Base-by-base conservation (phyloP, 2,797 vertebrate species). In the Chromis chromis region DNA sequence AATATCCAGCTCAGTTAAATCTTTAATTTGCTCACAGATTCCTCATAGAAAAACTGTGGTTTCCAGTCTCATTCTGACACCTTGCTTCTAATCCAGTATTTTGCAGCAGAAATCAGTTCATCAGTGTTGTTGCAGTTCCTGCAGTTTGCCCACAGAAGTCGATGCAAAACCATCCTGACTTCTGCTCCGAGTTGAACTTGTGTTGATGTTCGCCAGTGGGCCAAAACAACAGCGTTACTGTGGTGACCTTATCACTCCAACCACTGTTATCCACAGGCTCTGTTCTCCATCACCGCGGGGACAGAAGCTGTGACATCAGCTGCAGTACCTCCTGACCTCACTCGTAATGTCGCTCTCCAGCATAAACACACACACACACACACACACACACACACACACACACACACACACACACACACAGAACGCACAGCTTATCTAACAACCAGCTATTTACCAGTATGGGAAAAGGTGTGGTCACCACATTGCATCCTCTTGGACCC, bases 231-330 rank as follows among this genome's bases (percentile, higher is more conserved):
- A 17, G 49, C 1, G 50, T 79, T 56, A 0, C 88, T 60, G 49
- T 17, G 71, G 85, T 42, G 60, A 89, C 84, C 71, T 85, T 91
- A 92, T 92, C 92, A 67, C 52, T 14, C 7, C 13, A 5, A 22
- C 73, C 55, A 1, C 64, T n/a, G 36, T 66, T 73, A 76, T 81
- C 76, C 48, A 27, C 19, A 0, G 21, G 14, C 77, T 83, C 89
- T 90, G 84, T 33, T 84, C 79, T 83, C 69, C 65, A 66, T 89
- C 78, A 78, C 24, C 1, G 25, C 27, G 65, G 50, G 53, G 65
- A 73, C 54, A 42, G 70, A 71, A 49, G 40, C 69, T 55, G 61
- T 82, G 70, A 83, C 75, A 67, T 76, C 59, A 76, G 49, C 53
- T 57, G 52, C 57, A 61, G 65, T 21, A 55, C 49, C 76, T 49